phyloP scores from a whole-genome alignment of 2,113 vertebrate genomes.

The Prionailurus viverrinus region DNA sequence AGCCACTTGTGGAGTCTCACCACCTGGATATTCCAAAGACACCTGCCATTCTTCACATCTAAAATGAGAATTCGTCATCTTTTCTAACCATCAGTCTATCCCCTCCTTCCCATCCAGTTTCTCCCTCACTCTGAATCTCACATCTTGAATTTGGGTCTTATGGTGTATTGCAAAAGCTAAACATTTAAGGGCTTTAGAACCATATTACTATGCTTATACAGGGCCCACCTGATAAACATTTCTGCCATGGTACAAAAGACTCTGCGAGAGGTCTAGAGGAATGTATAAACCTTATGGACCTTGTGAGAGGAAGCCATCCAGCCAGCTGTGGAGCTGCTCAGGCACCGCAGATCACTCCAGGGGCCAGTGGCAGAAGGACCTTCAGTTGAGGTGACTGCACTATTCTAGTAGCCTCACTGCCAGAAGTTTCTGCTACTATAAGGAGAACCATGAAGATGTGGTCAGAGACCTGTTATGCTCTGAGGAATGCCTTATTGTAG shows the following conservation, averaged over 20 bases:
- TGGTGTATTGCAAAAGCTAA: background rate
- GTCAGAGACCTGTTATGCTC: background rate
- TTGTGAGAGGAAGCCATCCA: background rate
- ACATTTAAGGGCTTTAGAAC: background rate
- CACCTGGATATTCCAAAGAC: background rate
- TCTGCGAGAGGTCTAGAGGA: background rate
- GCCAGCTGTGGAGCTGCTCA: background rate
- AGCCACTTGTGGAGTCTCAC: background rate
- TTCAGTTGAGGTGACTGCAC: background rate
- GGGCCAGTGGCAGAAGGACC: background rate
- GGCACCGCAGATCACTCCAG: background rate
- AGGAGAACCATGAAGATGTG: background rate
- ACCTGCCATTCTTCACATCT: background rate
- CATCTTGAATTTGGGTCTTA: constrained; percentile 5
- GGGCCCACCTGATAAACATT: background rate
- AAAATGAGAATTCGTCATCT: background rate
- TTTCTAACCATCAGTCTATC: background rate
- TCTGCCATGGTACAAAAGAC: background rate
- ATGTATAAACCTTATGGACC: background rate
- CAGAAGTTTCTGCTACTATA: background rate
- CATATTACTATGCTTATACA: background rate
- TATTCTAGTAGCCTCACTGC: background rate
- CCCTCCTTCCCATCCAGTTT: background rate
- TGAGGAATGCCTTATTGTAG: background rate
- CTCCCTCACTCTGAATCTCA: background rate